Base-by-base conservation (phyloP, 64 coral and sea anemone species). In the Catalaphyllia jardinei region DNA sequence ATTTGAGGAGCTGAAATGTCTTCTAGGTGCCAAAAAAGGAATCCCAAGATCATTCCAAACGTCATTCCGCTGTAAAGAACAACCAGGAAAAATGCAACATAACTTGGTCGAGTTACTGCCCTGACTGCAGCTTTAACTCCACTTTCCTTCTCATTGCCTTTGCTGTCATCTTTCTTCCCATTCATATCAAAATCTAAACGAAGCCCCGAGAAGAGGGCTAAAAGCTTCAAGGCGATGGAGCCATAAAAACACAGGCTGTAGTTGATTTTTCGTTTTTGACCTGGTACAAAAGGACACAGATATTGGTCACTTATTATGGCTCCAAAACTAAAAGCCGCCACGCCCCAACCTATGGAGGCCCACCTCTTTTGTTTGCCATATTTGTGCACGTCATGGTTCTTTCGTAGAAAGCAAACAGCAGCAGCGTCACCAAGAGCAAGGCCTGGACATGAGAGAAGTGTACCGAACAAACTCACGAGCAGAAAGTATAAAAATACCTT, bases 1-100 rank as follows among this genome's bases (percentile, higher is more conserved):
- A 75, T 82, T 27, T 94, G 93, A 55, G 93, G 84, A 25, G 88
- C 82, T 39, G 63, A 83, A 31, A 60, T 65, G 52, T 89, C 83
- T 59, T 94, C 73, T 16, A 94, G 33, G 62, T 94, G 88, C 93
- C 93, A 94, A 71, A 94, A 94, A 62, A 94, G 69, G 62, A 94
- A 94, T 2, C 88, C 88, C 82, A 90, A 77, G 20, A 94, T 90
- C 20, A 94, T 73, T 11, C 93, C 89, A 76, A 94, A 73, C 14
- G 79, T 87, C 61, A 94, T 90, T 74, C 93, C 93, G 74, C 88
- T 79, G 74, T 90, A 72, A 29, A 94, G 86, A 60, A 83, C 71
- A 39, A 86, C 67, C 31, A 74, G 60, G 50, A 94, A 73, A 20
- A 90, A 89, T 42, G 82, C 86, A 8, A 90, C 10, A 71, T 79